Conservation (phyloP, 2,113 vertebrate genomes). For the Myxocyprinus asiaticus region DNA sequence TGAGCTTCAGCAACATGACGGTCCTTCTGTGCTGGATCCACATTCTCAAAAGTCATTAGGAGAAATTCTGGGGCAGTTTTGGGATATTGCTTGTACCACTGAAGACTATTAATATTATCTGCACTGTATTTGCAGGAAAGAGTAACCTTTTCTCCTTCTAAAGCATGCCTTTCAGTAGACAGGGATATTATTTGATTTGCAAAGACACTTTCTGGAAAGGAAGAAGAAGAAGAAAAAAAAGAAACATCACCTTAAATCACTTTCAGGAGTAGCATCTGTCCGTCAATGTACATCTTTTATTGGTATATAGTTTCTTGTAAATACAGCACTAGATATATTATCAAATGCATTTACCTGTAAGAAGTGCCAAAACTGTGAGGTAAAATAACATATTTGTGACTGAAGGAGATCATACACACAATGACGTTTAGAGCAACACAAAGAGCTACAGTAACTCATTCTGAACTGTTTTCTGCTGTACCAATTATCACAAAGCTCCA, state of each 20-base stretch:
- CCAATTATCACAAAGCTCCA: no score
- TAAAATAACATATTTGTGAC: neutral
- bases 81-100: conserved; percentile 18
- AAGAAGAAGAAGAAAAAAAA: neutral
- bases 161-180: neutral
- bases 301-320: neutral
- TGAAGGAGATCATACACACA: neutral
- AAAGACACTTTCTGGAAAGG: neutral
- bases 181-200: neutral
- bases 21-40: neutral
- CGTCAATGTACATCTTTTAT: neutral
- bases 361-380: neutral
- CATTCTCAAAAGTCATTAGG: neutral
- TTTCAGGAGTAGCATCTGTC: neutral
- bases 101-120: neutral
- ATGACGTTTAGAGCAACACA: no score
- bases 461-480: no score
- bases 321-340: neutral
- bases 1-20: neutral
- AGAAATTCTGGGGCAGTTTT: conserved; percentile 38
- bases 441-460: no score
- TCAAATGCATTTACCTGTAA: neutral
- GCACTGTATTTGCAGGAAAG: conserved; percentile 17
- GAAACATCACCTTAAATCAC: neutral
- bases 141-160: neutral